Evolutionary conservation across 2,113 vertebrate species (phyloP).

Genomic region (Panurus biarmicus): DNA sequence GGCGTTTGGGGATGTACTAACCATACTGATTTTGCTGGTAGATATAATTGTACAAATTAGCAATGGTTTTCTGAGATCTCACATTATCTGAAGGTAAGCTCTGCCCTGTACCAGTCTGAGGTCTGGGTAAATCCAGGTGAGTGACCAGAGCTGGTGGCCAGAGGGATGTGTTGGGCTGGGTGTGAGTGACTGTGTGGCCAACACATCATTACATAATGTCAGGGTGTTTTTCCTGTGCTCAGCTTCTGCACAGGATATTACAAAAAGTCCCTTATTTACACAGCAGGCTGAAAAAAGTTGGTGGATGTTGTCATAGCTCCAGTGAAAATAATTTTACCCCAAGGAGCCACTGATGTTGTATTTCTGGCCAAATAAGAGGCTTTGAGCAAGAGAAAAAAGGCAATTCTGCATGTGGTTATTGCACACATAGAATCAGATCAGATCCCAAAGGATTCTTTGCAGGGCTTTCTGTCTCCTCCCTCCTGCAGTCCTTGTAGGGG

Average conservation of each 20-base stretch:
- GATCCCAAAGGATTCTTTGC: neutral
- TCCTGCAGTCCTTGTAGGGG: neutral
- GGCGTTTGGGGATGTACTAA: neutral
- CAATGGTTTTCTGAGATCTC: neutral
- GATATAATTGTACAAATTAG: neutral
- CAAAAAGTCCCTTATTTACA: neutral
- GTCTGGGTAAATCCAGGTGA: neutral
- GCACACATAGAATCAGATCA: neutral
- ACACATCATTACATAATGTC: neutral
- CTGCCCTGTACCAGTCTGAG: neutral
- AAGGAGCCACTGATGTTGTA: neutral
- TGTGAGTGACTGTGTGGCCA: neutral
- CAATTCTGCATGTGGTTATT: neutral
- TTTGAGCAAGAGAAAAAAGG: neutral
- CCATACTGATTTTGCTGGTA: neutral
- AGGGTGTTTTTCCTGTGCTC: neutral
- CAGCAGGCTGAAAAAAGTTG: neutral
- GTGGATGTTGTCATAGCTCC: neutral
- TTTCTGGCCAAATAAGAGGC: neutral
- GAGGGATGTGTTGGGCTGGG: rapidly evolving
- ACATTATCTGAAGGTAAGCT: neutral
- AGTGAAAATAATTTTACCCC: neutral
- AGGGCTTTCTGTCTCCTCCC: neutral
- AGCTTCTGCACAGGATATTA: neutral
- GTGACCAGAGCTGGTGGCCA: neutral